These are phyloP conservation scores for Mystacornis crossleyi DNA, from an alignment of 2,113 vertebrate species.

Conservation along the genomic window DNA sequence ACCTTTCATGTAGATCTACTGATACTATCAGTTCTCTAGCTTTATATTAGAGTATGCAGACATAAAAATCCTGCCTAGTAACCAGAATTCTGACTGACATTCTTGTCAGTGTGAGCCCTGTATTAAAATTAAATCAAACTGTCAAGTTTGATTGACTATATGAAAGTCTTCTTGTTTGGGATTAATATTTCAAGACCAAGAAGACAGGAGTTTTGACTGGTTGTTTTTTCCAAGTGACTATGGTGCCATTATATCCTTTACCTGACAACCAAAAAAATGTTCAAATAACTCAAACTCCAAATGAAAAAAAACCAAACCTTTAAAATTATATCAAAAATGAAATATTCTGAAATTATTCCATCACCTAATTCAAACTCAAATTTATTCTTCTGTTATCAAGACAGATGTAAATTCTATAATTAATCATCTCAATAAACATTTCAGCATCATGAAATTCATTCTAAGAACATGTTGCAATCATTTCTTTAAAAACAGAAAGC, in stretches of 20 bases:
- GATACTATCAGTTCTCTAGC: background rate
- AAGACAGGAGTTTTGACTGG: background rate
- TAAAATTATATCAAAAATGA: background rate
- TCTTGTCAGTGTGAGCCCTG: background rate
- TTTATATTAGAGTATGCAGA: background rate
- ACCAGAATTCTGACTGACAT: background rate
- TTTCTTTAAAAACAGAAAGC: background rate
- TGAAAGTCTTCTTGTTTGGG: background rate
- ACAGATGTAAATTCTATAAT: background rate
- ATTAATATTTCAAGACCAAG: background rate
- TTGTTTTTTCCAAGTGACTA: background rate
- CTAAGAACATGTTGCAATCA: background rate
- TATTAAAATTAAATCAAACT: background rate
- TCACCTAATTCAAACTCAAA: background rate
- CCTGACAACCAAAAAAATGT: background rate
- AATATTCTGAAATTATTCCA: background rate
- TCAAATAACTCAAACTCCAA: background rate
- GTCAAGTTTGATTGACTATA: background rate
- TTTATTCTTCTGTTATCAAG: background rate
- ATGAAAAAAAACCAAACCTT: fast-evolving
- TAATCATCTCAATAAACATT: background rate
- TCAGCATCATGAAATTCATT: background rate
- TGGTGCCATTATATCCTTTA: background rate
- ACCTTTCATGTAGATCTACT: background rate
- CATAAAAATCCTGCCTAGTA: background rate